Percentiles rank a stretch among this genome's conserved stretches.
These are phyloP conservation scores for Crossaster papposus DNA, from an alignment of 53 echinoderm and acorn worm species.

Conservation along the genomic window DNA sequence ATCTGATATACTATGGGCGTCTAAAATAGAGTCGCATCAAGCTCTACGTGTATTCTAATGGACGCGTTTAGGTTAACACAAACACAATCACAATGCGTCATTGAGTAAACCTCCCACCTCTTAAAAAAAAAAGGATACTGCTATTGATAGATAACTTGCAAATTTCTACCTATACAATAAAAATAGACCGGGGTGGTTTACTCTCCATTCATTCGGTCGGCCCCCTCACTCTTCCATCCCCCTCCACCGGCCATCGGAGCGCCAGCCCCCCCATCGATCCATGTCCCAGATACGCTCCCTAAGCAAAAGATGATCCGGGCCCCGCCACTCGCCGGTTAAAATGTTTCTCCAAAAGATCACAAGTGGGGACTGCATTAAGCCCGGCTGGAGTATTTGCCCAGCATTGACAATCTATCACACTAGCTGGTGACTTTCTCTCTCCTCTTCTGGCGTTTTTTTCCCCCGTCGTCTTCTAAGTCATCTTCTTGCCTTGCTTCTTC, in stretches of 20 bases:
- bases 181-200: neutral
- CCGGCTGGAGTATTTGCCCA: slow-evolving; percentile 36
- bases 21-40: neutral
- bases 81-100: neutral
- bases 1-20: too few species aligned
- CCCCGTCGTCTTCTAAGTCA: neutral
- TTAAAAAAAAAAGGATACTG: slow-evolving; percentile 19
- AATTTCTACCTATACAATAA: neutral
- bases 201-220: neutral
- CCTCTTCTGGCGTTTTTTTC: neutral
- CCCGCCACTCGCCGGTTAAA: slow-evolving; percentile 53
- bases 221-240: neutral
- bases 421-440: slow-evolving; percentile 24
- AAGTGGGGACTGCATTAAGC: slow-evolving; percentile 57
- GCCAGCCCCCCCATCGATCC: slow-evolving; percentile 15
- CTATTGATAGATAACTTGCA: slow-evolving; percentile 23
- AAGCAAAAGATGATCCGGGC: slow-evolving; percentile 57
- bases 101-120: neutral
- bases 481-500: neutral
- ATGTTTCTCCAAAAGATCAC: slow-evolving; percentile 59
- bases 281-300: slow-evolving; percentile 41
- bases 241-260: slow-evolving; percentile 3
- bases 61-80: neutral
- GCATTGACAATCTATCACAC: slow-evolving; percentile 56
- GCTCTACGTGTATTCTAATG: neutral